Evolutionary conservation across 2,113 vertebrate species (phyloP).

Genomic region (Pelodiscus sinensis): DNA sequence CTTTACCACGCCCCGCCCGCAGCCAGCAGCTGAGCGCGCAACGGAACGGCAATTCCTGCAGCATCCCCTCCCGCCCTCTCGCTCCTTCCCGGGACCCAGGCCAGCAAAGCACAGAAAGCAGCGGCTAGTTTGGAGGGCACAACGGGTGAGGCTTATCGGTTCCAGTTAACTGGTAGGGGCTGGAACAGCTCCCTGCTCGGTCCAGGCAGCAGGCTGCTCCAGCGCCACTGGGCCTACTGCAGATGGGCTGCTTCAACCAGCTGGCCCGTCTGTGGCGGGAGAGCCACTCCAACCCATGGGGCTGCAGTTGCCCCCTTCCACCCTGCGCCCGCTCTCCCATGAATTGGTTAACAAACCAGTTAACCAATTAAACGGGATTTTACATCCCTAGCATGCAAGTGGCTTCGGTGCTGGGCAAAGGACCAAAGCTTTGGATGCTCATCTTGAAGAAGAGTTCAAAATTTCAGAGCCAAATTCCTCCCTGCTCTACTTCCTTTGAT

Average conservation of each 20-base stretch:
- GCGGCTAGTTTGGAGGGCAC: not conserved
- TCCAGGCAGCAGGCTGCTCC: too few species aligned
- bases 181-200: too few species aligned
- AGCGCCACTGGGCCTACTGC: too few species aligned
- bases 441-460: not conserved
- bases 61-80: not conserved
- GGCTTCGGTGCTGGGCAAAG: not conserved
- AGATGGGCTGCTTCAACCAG: too few species aligned
- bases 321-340: too few species aligned
- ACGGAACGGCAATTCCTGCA: not conserved
- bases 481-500: fast-evolving
- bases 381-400: not conserved
- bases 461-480: not conserved
- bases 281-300: too few species aligned
- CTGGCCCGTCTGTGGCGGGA: too few species aligned
- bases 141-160: not conserved
- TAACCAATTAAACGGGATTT: too few species aligned
- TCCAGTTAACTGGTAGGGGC: too few species aligned
- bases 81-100: fast-evolving
- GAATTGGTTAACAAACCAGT: too few species aligned
- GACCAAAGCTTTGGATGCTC: not conserved
- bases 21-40: not conserved
- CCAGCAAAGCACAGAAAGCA: not conserved
- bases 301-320: too few species aligned
- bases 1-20: not conserved